Evolutionary conservation across 2,113 vertebrate genomes (phyloP), one percentile per base, ranked within the genome.

Genomic region (Forbesichthys agassizii): DNA sequence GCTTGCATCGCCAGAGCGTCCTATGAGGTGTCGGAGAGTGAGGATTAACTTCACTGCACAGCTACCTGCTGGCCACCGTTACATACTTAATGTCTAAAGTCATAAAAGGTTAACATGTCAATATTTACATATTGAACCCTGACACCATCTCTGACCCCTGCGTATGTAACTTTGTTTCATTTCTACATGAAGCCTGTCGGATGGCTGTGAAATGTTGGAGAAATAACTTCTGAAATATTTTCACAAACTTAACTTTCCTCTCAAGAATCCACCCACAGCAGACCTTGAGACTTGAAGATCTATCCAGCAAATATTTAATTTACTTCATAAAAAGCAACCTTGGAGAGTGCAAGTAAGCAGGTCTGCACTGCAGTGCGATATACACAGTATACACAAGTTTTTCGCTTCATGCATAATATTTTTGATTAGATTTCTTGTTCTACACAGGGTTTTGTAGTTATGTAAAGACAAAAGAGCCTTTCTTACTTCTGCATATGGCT

Each of bases 221-320:
- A 12, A 48, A 57, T 16, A 46, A 14, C 9, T n/a, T 33, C 3
- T 61, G 46, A 61, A 61, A 62, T 48, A 48, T 48, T 48, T 8
- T 48, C 14, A 14, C 48, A 11, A 10, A 10, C 48, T n/a, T 7
- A 11, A 14, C 51, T 27, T 47, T 14, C 8, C n/a, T 46, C 7
- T 18, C 3, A 11, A 16, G 52, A 36, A 36, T 65, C 42, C 48
- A 65, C 7, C 36, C 36, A 42, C 14, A n/a, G 51, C n/a, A 13
- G 55, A 55, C 52, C 64, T 55, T 55, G 33, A 42, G 33, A 42
- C 10, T 12, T 42, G 11, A 10, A 62, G 62, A 64, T 64, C 33
- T 64, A 64, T 64, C 33, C 48, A 33, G 27, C 62, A 33, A 52
- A 64, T 6, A 33, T 53, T 13, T 49, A 33, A 52, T 64, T 53